A percentile compares a stretch with the other conserved stretches of the same genome.
Conservation (phyloP, 2,888 invertebrate species). For the Nephrocerus scutellatus region DNA sequence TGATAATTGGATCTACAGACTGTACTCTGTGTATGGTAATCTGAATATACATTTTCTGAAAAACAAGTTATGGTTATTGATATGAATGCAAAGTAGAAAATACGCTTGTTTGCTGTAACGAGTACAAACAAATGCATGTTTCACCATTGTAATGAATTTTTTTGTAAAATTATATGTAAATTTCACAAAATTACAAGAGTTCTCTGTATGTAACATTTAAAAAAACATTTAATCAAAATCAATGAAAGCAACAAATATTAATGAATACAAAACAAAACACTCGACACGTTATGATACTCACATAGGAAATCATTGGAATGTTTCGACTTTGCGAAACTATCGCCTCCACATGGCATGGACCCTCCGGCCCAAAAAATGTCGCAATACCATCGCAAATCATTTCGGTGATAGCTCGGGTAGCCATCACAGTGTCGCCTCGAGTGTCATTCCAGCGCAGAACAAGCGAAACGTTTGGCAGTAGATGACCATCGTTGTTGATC, state of each 20-base stretch:
- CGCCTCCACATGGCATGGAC: constrained; percentile 89
- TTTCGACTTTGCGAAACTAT: constrained; percentile 89
- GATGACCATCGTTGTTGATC: constrained; percentile 63
- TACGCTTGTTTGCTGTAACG: no score
- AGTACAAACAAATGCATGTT: no score
- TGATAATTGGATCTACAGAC: no score
- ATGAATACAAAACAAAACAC: constrained; percentile 4
- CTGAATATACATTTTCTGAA: no score
- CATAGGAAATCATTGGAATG: constrained; percentile 95
- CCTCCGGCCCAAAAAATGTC: constrained; percentile 94
- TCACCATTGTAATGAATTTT: no score
- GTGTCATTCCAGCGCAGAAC: constrained; percentile 76
- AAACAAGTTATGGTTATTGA: no score
- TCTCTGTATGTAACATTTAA: no score
- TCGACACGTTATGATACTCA: constrained; percentile 53
- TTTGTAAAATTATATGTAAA: no score
- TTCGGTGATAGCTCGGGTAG: constrained; percentile 77
- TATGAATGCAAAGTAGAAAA: no score
- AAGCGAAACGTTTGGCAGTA: constrained; percentile 69
- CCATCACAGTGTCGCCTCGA: constrained; percentile 73
- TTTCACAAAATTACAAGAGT: no score
- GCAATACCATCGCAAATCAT: constrained; percentile 86
- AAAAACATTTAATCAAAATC: no score
- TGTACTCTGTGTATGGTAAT: no score
- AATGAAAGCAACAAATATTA: constrained; percentile 3